Evolutionary conservation across 2,113 vertebrate species (phyloP), one percentile per base, ranked within the genome.

Genomic region (Merops nubicus): DNA sequence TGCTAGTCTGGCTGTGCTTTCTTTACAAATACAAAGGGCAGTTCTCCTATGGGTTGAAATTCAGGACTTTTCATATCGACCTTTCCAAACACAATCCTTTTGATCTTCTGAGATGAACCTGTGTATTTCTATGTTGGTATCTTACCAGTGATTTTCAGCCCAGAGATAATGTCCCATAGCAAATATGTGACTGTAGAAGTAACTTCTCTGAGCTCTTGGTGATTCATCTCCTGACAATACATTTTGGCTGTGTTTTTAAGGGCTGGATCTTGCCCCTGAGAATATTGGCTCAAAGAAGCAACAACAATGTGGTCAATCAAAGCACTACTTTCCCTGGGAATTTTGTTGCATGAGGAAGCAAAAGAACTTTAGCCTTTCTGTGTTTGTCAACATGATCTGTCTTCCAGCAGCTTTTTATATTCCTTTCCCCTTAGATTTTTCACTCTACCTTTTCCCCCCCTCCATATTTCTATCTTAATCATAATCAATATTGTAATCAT

Each of bases 261-360:
- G 76, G 81, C 80, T 89, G 80, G 69, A 91, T 92, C 26, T 93
- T 85, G 62, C 88, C 76, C 85, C 88, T 85, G 83, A 95, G 88
- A 92, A 68, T 82, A 56, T 62, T 91, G 92, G 80, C 92, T 95
- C 83, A 51, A 91, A 91, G 83, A 78, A 89, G 65, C 51, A 96
- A 56, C 87, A 95, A 95, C 83, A 91, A 59, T 72, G 29, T 1
- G 75, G 68, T 93, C 91, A 92, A 76, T 96, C 62, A 88, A 92
- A 94, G 56, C 69, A 77, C 48, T 68, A 4, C 65, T 84, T 95
- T 87, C 72, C 80, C 64, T 96, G 88, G 79, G 96, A 96, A 86
- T 92, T 90, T 62, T 91, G 36, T 74, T 90, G 38, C 51, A 78
- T 57, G 86, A 87, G 60, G 86, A 93, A 91, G 86, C 83, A 93